Conservation (phyloP, 2,113 vertebrate genomes). For the Clarias magur region DNA sequence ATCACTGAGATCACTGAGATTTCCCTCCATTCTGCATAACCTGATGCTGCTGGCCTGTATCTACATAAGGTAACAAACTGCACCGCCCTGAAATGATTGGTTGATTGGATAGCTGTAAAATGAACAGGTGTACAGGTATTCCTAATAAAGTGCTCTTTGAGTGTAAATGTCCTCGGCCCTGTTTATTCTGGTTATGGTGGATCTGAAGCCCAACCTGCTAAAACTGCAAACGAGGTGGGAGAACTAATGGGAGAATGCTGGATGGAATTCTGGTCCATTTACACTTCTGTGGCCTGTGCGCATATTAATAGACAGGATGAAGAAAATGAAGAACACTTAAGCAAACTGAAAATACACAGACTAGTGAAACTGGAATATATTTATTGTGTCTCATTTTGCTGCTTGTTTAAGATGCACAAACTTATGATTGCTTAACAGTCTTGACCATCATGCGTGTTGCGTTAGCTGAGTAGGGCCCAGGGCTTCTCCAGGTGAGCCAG, state of each 20-base stretch:
- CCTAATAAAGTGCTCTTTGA: too few relatives aligned
- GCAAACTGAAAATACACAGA: not conserved
- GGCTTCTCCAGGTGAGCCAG: constrained; percentile 68
- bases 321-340: not conserved
- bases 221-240: not conserved
- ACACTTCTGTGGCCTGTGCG: not conserved
- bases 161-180: not conserved
- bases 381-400: not conserved
- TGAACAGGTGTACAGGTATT: too few relatives aligned
- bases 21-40: too few relatives aligned
- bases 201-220: not conserved
- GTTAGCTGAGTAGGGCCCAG: constrained; percentile 47
- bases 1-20: too few relatives aligned
- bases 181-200: not conserved
- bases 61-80: too few relatives aligned
- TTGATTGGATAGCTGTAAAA: too few relatives aligned
- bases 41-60: too few relatives aligned
- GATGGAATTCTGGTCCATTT: not conserved
- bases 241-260: not conserved
- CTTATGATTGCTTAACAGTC: constrained; percentile 1
- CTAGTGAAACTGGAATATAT: not conserved
- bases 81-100: too few relatives aligned
- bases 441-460: constrained; percentile 60
- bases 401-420: not conserved
- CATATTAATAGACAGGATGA: not conserved